Conservation (phyloP, 2,888 invertebrate species). For the Drosophila phalerata region DNA sequence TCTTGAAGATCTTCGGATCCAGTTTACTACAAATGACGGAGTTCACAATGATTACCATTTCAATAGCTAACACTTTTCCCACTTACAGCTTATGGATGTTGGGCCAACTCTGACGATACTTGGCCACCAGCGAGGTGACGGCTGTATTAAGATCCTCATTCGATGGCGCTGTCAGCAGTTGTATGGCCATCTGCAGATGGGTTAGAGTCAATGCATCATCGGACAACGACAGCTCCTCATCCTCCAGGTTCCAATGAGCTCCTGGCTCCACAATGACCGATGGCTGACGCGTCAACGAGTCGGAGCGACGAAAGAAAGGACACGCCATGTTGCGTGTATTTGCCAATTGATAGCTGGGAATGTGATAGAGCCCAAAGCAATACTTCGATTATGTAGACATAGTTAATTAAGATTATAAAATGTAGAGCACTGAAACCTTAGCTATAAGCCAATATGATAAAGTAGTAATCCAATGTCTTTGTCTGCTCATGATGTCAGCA, state of each 20-base stretch:
- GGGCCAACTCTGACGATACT: slow-evolving; percentile 87
- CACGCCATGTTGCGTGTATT: slow-evolving; percentile 84
- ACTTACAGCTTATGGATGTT: slow-evolving; percentile 85
- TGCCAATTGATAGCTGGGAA: slow-evolving; percentile 22
- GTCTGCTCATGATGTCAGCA: slow-evolving; percentile 45
- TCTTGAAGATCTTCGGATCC: slow-evolving; percentile 81
- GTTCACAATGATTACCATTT: neutral
- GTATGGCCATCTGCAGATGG: slow-evolving; percentile 92
- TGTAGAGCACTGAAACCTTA: slow-evolving; percentile 7
- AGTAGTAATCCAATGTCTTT: slow-evolving; percentile 3
- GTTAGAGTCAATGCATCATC: slow-evolving; percentile 87
- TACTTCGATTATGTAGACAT: slow-evolving; percentile 17
- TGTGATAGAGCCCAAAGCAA: slow-evolving; percentile 1
- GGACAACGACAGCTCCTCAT: slow-evolving; percentile 83
- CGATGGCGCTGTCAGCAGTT: slow-evolving; percentile 92
- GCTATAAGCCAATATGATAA: neutral
- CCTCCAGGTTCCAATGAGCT: slow-evolving; percentile 84
- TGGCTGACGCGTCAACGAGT: slow-evolving; percentile 84
- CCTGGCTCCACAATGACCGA: slow-evolving; percentile 82
- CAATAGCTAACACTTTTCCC: accelerated
- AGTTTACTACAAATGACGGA: slow-evolving; percentile 77
- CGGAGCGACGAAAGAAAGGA: slow-evolving; percentile 84
- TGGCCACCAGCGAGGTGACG: slow-evolving; percentile 88
- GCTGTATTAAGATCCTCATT: slow-evolving; percentile 89
- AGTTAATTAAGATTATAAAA: slow-evolving; percentile 7